Base-by-base conservation (phyloP, 1,140 invertebrate genomes). In the Papilio polytes region DNA sequence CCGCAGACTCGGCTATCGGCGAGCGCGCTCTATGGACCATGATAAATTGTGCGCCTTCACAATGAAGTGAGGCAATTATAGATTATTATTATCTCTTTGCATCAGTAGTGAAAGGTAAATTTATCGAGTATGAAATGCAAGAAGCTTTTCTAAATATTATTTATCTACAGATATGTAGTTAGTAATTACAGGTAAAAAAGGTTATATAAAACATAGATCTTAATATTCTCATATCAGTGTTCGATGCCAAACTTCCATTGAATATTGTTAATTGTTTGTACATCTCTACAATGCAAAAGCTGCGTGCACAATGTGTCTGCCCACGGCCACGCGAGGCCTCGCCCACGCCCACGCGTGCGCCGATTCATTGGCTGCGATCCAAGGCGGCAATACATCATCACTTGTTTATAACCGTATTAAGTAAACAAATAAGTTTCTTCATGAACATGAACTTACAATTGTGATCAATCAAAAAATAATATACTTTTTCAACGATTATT, bases 311-410 rank as follows among this genome's bases (percentile, higher is more conserved):
- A n/a, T 74, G 8, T 26, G 12, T 63, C 22, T 53, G 44, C 74
- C 41, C 73, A 74, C 73, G 73, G 20, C 22, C 22, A 31, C 59
- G 59, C 10, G 41, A 12, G 20, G 20, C 73, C 73, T 46, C 44
- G 44, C 73, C 44, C 74, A 76, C 44, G 74, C 74, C 74, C 74
- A 76, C 74, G 74, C 74, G 46, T 51, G 13, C 7, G 12, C 22
- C 44, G 74, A 76, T 76, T 76, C 74, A 76, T 76, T 46, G 44
- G 13, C 46, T 26, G 20, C 74, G 41, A 18, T 22, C 46, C 74
- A 76, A 76, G 74, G 74, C 12, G 12, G n/a, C 20, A 46, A 76
- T 46, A 51, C 44, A 76, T 76, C 74, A 76, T 76, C 74, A 20
- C 74, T 48, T 76, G 20, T 48, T 76, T 51, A 76, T 48, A 76